Evolutionary conservation across 2,113 vertebrate species (phyloP).

Genomic region (Istiophorus platypterus): DNA sequence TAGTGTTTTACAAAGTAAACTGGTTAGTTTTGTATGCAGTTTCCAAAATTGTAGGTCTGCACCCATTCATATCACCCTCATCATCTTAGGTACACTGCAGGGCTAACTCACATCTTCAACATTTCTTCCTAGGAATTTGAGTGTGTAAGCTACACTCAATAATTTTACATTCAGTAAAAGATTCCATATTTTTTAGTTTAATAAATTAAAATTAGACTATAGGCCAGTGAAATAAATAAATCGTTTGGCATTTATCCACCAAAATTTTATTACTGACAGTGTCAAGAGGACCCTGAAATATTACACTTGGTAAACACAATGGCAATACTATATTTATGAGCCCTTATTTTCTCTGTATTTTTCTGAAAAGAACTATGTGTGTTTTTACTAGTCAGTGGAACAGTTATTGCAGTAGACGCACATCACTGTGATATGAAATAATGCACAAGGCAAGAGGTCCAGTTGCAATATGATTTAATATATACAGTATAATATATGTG

Average conservation of each 20-base stretch:
- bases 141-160: no score
- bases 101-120: neutral
- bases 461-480: slow-evolving; percentile 22
- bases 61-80: neutral
- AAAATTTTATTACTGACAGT: neutral
- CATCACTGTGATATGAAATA: slow-evolving; percentile 12
- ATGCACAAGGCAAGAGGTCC: neutral
- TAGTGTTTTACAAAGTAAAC: neutral
- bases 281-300: neutral
- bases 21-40: neutral
- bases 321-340: neutral
- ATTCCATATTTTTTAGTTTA: neutral
- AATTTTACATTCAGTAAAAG: neutral
- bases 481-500: slow-evolving; percentile 15
- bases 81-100: neutral
- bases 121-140: neutral
- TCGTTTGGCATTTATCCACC: neutral
- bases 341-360: neutral
- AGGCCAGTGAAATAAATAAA: neutral
- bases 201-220: neutral
- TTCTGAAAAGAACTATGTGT: neutral
- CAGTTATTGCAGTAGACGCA: neutral
- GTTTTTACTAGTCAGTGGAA: neutral
- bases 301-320: neutral
- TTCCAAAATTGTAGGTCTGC: neutral